Evolutionary conservation across 2,797 vertebrate species (phyloP), one percentile per base, ranked within the genome.

Genomic region (Chelonia mydas): DNA sequence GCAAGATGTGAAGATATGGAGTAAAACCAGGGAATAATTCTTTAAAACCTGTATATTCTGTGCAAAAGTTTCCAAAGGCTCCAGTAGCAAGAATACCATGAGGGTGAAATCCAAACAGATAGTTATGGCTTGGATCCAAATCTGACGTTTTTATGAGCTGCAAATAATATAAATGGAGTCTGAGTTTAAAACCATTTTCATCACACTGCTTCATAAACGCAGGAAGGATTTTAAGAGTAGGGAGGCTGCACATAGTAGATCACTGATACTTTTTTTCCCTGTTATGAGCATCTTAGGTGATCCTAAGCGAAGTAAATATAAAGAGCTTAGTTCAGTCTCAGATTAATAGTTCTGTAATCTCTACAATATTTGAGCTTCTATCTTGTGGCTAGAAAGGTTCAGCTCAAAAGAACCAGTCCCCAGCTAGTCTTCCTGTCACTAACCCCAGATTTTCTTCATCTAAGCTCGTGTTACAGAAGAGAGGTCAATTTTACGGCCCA

Each of bases 101-200:
- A 72, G 99, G 99, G 94, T 99, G 99, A 97, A 99, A 99, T 53
- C 99, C 99, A 96, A 99, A 98, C 89, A 99, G 97, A 96, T 99
- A 99, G 97, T 99, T 99, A 91, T 98, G 98, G 51, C 96, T 97
- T n/a, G 99, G 98, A 96, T 99, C 99, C 97, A 99, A 96, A 96
- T 99, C 98, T 1, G 96, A 98, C 0, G 99, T 99, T 98, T 99
- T 99, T 81, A 99, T 86, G 84, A 99, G 98, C 99, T 99, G 97
- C 45, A 96, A 90, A 96, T 81, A 65, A 74, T 91, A 81, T 27
- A 95, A 84, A 92, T 54, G 55, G 86, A 80, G 53, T 3, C 82
- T 7, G 65, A 72, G 7, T 72, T 89, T 90, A 81, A 57, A 41
- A 85, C 77, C 27, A 92, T 54, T 25, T 53, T 65, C 8, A 59